These are phyloP conservation scores for Oxytorus armatus DNA, from an alignment of 2,888 invertebrate genomes.

Conservation along the genomic window DNA sequence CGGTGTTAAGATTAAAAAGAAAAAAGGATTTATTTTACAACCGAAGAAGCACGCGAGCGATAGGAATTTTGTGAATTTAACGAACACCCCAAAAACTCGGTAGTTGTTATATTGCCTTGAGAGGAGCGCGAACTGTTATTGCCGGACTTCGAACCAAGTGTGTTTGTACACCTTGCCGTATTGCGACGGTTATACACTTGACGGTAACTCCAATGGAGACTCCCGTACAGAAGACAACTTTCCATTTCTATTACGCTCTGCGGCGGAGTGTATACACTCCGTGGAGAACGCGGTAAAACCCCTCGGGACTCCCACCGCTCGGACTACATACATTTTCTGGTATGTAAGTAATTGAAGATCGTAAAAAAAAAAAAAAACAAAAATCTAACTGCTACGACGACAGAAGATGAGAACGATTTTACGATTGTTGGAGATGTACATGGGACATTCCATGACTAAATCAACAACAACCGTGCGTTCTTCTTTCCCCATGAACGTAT, in stretches of 20 bases:
- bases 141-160: constrained; percentile 51
- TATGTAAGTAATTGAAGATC: background rate
- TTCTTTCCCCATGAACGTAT: too few species aligned
- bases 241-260: constrained; percentile 78
- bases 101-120: background rate
- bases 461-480: background rate
- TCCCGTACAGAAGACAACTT: constrained; percentile 81
- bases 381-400: constrained; percentile 24
- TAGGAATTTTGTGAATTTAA: too few species aligned
- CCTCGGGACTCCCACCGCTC: constrained; percentile 58
- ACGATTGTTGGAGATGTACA: constrained; percentile 26
- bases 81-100: too few species aligned
- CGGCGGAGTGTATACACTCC: constrained; percentile 62
- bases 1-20: background rate
- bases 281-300: constrained; percentile 55
- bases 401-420: constrained; percentile 22
- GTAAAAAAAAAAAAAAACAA: constrained; percentile 30
- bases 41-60: too few species aligned
- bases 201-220: constrained; percentile 40
- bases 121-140: constrained; percentile 36
- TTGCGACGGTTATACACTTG: constrained; percentile 16
- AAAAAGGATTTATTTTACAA: background rate
- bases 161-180: constrained; percentile 49
- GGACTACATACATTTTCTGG: background rate
- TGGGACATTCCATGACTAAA: background rate